Percentiles rank a stretch among this genome's conserved stretches.
phyloP scores from a whole-genome alignment of 1,140 invertebrate species.

The Drosophila chauvacae region DNA sequence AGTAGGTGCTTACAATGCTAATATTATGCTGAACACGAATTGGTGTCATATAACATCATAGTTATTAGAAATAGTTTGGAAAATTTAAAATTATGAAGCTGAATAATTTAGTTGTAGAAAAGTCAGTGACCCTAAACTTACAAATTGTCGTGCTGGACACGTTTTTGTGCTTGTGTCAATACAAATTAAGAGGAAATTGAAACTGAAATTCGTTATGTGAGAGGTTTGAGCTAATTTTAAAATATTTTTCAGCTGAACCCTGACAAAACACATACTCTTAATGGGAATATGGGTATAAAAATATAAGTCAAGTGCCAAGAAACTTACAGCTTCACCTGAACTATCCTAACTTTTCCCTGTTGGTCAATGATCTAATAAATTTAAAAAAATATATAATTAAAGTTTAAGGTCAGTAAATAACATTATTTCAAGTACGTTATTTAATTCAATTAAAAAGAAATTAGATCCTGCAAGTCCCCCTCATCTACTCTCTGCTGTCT shows the following conservation, averaged over 20 bases:
- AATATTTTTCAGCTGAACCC: not conserved
- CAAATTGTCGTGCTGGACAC: not conserved
- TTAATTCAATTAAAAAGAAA: slow-evolving; percentile 26
- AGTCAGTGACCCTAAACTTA: too few relatives aligned
- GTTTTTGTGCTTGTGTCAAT: not conserved
- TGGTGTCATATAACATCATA: not conserved
- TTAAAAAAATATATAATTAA: not conserved
- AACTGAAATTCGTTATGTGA: not conserved
- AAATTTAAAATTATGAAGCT: not conserved
- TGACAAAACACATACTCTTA: too few relatives aligned
- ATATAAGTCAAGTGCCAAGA: too few relatives aligned
- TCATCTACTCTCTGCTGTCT: too few relatives aligned
- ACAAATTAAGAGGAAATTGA: not conserved
- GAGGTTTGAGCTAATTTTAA: not conserved
- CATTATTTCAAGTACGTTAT: not conserved
- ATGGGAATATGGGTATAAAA: too few relatives aligned
- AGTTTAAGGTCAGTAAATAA: not conserved
- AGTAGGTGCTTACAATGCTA: not conserved
- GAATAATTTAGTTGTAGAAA: not conserved
- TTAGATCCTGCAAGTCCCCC: not conserved
- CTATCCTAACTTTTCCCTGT: too few relatives aligned
- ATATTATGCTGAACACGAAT: not conserved
- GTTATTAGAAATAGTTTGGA: not conserved
- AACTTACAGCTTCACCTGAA: too few relatives aligned
- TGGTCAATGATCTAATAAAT: too few relatives aligned